Percentiles rank a stretch among this genome's conserved stretches.
Conservation (phyloP, 2,888 invertebrate genomes). For the Zelleria hepariella region DNA sequence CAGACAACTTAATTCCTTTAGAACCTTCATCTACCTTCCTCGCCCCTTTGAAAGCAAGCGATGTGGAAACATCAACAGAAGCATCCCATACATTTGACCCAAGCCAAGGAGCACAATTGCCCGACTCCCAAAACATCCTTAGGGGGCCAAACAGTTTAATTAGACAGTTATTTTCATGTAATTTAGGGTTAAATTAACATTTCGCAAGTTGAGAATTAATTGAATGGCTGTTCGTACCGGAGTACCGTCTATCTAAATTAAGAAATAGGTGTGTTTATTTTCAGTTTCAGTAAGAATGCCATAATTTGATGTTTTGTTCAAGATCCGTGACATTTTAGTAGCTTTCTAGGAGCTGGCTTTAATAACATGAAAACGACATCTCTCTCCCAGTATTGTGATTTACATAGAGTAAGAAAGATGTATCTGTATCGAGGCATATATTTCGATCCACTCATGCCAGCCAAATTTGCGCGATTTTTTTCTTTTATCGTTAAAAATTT, state of each 20-base stretch:
- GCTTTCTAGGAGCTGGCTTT: too few species aligned
- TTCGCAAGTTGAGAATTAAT: constrained; percentile 12
- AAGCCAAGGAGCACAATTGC: neutral
- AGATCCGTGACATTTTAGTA: too few species aligned
- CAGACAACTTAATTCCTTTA: too few species aligned
- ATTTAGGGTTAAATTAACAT: constrained; percentile 26
- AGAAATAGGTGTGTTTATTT: too few species aligned
- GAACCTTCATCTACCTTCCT: too few species aligned
- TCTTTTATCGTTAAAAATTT: too few species aligned
- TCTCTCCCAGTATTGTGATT: neutral
- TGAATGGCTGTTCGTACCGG: neutral
- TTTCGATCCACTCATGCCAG: too few species aligned
- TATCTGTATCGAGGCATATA: too few species aligned
- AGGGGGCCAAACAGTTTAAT: constrained; percentile 27
- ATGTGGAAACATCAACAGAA: constrained; percentile 36
- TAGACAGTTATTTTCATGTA: constrained; percentile 30
- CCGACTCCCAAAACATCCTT: constrained; percentile 17
- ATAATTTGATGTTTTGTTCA: too few species aligned
- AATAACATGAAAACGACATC: too few species aligned
- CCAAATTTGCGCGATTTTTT: too few species aligned
- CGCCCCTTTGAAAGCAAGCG: constrained; percentile 30
- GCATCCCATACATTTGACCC: neutral
- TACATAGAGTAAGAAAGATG: neutral
- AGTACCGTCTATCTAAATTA: neutral
- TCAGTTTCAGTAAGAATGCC: too few species aligned